These are phyloP conservation scores for Ferdinandea cuprea DNA, from an alignment of 2,888 invertebrate species.

Conservation along the genomic window DNA sequence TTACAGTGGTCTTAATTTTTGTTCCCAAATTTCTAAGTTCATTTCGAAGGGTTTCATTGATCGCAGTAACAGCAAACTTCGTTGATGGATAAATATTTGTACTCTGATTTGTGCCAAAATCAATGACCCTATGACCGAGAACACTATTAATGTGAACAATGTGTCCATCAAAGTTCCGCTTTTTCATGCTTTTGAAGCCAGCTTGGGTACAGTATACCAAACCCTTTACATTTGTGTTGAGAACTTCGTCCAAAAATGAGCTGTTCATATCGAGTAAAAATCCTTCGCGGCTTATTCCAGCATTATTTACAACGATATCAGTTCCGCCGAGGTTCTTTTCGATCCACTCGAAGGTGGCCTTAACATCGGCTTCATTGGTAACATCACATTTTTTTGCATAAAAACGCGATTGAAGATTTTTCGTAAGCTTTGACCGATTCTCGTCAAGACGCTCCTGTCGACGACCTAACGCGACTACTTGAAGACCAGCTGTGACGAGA, in stretches of 20 bases:
- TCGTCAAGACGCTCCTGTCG: slow-evolving; percentile 78
- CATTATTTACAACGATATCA: slow-evolving; percentile 86
- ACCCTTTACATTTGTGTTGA: slow-evolving; percentile 84
- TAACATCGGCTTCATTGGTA: slow-evolving; percentile 84
- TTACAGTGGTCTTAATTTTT: slow-evolving; percentile 81
- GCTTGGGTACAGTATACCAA: slow-evolving; percentile 83
- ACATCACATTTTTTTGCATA: slow-evolving; percentile 83
- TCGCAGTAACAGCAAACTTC: slow-evolving; percentile 81
- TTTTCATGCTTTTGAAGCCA: slow-evolving; percentile 84
- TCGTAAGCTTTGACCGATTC: slow-evolving; percentile 75
- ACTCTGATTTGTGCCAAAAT: slow-evolving; percentile 51
- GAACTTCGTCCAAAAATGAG: slow-evolving; percentile 77
- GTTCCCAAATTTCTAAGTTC: slow-evolving; percentile 80
- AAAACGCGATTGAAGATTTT: slow-evolving; percentile 76
- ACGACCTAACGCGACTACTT: slow-evolving; percentile 84
- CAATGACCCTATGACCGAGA: slow-evolving; percentile 68
- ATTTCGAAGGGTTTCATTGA: slow-evolving; percentile 81
- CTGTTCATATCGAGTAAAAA: slow-evolving; percentile 78
- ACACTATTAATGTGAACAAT: slow-evolving; percentile 80
- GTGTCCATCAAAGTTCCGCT: slow-evolving; percentile 79
- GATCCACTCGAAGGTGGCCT: slow-evolving; percentile 84
- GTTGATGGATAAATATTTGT: slow-evolving; percentile 80
- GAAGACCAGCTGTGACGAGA: slow-evolving; percentile 84
- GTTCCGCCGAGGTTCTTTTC: slow-evolving; percentile 84
- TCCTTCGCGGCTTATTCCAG: slow-evolving; percentile 82